Evolutionary conservation across 2,888 invertebrate species (phyloP).

Genomic region (Amphipyra tragopoginis): DNA sequence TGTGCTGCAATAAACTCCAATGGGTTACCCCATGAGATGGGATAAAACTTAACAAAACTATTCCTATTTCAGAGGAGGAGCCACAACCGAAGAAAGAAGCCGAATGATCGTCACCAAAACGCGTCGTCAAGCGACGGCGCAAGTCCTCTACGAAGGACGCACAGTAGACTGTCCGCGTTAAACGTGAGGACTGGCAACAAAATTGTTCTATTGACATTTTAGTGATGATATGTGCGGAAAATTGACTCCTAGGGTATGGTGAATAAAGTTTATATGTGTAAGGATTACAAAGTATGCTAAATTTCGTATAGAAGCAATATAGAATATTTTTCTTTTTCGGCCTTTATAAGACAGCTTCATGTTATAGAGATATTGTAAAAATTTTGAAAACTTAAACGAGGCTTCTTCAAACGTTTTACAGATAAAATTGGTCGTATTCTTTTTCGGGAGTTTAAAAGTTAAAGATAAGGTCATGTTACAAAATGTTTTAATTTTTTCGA

Average conservation of each 20-base stretch:
- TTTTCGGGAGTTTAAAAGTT: too few relatives aligned
- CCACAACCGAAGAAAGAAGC: conserved; percentile 83
- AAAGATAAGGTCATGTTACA: too few relatives aligned
- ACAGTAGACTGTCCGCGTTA: conserved; percentile 65
- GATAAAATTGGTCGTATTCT: too few relatives aligned
- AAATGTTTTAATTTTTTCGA: too few relatives aligned
- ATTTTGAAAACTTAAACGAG: too few relatives aligned
- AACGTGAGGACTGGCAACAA: conserved; percentile 9
- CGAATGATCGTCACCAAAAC: conserved; percentile 88
- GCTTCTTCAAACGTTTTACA: too few relatives aligned
- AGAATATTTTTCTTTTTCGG: too few relatives aligned
- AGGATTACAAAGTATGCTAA: background rate
- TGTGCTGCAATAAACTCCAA: too few relatives aligned
- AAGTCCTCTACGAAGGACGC: conserved; percentile 83
- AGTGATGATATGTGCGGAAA: conserved; percentile 4
- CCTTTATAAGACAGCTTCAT: too few relatives aligned
- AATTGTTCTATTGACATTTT: conserved; percentile 4
- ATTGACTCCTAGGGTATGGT: background rate
- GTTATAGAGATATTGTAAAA: too few relatives aligned
- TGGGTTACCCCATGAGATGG: too few relatives aligned
- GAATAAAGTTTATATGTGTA: background rate
- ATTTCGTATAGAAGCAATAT: background rate
- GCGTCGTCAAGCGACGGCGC: conserved; percentile 87
- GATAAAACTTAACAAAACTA: background rate
- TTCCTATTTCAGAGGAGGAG: conserved; percentile 77